Base-by-base conservation (phyloP, 1,140 invertebrate species). In the Mesaphorura yosii region DNA sequence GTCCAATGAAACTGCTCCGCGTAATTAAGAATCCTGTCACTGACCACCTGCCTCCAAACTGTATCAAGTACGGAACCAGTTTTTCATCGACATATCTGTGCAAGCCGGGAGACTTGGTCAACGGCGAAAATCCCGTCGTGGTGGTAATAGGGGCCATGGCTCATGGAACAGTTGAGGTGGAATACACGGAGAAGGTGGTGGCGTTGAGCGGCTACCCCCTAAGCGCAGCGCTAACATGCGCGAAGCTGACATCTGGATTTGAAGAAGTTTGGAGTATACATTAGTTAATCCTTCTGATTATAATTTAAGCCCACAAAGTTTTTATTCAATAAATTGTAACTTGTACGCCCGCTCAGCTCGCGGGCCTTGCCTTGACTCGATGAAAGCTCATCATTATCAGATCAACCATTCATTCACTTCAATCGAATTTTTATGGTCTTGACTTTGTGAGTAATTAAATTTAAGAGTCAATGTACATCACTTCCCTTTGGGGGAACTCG, bases 1-100 rank as follows among this genome's bases (percentile, higher is more conserved):
- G 82, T 1, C 80, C 85, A 1, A 82, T 92, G 67, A 96, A 94
- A 67, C 68, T 99, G 20, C 69, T 98, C 41, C 95, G 94, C 77
- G 88, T 98, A 5, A 95, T 99, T 38, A 96, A 94, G 70, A 98
- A 99, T 74, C 96, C 96, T 2, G 75, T 98, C 0, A 88, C 83
- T 2, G 78, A 89, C 67, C 92, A 98, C 74, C 72, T 99, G 25
- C 95, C 95, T n/a, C 85, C 90, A 20, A 94, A 93, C 37, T 92
- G 89, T 62, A 79, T 74, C 48, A 98, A 96, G 73, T 76, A 92
- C 53, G 80, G 78, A 0, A 96, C 88, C 72, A 94, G 92, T 22
- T 97, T 89, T 69, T 84, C 81, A 63, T 80, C 88, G 0, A 81
- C 83, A 54, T 76, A 85, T 62, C 72, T 90, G 1, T 68, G 82